Conservation (phyloP, 2,888 invertebrate species). For the Habroteleia sp. region DNA sequence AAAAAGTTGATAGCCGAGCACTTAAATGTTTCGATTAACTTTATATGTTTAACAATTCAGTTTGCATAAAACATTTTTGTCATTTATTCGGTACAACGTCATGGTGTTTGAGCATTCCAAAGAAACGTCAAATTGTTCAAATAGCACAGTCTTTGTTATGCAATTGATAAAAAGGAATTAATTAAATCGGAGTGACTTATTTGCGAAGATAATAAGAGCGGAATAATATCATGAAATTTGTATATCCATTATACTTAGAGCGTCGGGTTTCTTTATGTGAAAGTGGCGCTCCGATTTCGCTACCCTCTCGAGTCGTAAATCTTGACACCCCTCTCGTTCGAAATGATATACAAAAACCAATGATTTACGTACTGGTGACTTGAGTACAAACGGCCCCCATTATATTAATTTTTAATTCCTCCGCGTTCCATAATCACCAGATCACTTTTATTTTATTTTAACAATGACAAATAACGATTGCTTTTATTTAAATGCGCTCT, state of each 20-base stretch:
- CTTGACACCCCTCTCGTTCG: constrained; percentile 47
- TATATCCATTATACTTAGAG: constrained; percentile 29
- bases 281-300: constrained; percentile 34
- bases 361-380: constrained; percentile 50
- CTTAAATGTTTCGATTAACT: too few species aligned
- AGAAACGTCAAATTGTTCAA: too few species aligned
- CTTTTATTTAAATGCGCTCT: neutral
- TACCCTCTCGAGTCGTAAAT: constrained; percentile 53
- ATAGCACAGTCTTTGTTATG: too few species aligned
- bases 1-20: too few species aligned
- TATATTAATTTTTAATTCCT: constrained; percentile 46
- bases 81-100: too few species aligned
- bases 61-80: too few species aligned
- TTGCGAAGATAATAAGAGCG: constrained; percentile 25
- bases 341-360: constrained; percentile 43
- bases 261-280: constrained; percentile 41
- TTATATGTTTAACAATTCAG: too few species aligned
- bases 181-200: constrained; percentile 25
- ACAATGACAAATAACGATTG: neutral
- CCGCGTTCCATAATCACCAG: neutral
- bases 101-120: too few species aligned
- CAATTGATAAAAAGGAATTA: constrained; percentile 17
- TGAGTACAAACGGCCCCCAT: constrained; percentile 43
- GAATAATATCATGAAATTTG: constrained; percentile 24
- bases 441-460: too few species aligned